These are phyloP conservation scores for Drosophila mimica DNA, from an alignment of 2,888 invertebrate species.

Conservation along the genomic window DNA sequence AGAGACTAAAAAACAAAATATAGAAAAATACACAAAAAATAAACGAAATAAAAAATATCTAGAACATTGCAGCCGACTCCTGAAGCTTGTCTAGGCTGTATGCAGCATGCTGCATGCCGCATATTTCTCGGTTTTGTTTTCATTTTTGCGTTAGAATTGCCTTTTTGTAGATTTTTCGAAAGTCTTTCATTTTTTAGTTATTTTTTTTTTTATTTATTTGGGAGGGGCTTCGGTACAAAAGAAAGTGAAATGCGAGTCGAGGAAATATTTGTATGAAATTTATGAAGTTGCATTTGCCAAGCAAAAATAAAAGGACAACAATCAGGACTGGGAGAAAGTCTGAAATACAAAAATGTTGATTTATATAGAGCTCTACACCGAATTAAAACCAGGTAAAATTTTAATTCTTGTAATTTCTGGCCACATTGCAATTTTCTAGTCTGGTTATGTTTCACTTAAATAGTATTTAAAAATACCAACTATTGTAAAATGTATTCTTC, in stretches of 20 bases:
- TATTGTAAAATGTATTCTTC: neutral
- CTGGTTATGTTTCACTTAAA: neutral
- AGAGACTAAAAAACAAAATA: slow-evolving; percentile 65
- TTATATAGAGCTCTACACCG: neutral
- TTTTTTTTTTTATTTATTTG: slow-evolving; percentile 46
- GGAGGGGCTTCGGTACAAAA: slow-evolving; percentile 70
- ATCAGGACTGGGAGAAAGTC: neutral
- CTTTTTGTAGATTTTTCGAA: slow-evolving; percentile 20
- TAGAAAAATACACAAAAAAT: slow-evolving; percentile 25
- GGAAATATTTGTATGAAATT: neutral
- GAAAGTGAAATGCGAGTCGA: slow-evolving; percentile 70
- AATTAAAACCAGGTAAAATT: neutral
- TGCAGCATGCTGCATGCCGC: slow-evolving; percentile 33
- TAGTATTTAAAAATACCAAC: too few relatives aligned
- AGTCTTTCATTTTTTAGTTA: too few relatives aligned
- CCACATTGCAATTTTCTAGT: neutral
- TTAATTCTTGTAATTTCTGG: rapidly evolving
- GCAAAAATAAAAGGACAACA: neutral
- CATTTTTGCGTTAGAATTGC: slow-evolving; percentile 40
- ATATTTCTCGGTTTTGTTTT: slow-evolving; percentile 34
- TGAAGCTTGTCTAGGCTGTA: slow-evolving; percentile 43
- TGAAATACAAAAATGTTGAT: neutral
- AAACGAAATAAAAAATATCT: slow-evolving; percentile 41
- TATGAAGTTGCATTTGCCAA: slow-evolving; percentile 33
- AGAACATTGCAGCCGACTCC: slow-evolving; percentile 49